These are phyloP conservation scores for Pseudorasbora parva DNA, from an alignment of 2,113 vertebrate genomes.

Conservation along the genomic window DNA sequence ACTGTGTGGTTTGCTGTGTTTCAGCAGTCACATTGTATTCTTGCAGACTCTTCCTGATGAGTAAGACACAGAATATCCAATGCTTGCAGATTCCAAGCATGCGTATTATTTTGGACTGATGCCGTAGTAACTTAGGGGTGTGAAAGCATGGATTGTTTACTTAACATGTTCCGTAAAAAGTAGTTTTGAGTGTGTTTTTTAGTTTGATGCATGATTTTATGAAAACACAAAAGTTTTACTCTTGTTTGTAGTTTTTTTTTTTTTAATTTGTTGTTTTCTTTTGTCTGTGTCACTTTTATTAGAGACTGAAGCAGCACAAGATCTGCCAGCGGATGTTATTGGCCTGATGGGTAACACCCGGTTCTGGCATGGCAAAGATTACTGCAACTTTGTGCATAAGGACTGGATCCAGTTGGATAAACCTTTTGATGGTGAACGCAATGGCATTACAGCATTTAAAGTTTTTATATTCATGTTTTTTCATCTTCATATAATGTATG, in stretches of 20 bases:
- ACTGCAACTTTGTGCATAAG: conserved; percentile 97
- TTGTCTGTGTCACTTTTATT: not conserved
- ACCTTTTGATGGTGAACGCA: conserved; percentile 93
- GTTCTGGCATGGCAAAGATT: conserved; percentile 98
- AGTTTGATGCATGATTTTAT: conserved; percentile 11
- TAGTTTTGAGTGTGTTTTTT: not conserved
- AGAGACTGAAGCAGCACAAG: conserved; percentile 78
- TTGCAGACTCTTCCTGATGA: not conserved
- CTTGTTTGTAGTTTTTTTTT: not conserved
- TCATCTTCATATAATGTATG: not conserved
- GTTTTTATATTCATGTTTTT: not conserved
- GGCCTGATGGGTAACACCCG: conserved; percentile 89
- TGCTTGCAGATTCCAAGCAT: not conserved
- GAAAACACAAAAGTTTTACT: not conserved
- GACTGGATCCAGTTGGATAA: conserved; percentile 98
- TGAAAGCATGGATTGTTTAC: not conserved
- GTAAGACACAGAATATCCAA: not conserved
- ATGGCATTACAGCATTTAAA: not conserved
- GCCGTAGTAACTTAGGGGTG: not conserved
- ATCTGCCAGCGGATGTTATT: conserved; percentile 79
- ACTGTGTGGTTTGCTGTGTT: conserved; percentile 21
- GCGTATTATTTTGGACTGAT: not conserved
- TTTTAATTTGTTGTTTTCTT: not conserved
- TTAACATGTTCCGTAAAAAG: not conserved
- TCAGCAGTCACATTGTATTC: not conserved